phyloP scores from a whole-genome alignment of 1,140 invertebrate species.

The Diuraphis noxia region DNA sequence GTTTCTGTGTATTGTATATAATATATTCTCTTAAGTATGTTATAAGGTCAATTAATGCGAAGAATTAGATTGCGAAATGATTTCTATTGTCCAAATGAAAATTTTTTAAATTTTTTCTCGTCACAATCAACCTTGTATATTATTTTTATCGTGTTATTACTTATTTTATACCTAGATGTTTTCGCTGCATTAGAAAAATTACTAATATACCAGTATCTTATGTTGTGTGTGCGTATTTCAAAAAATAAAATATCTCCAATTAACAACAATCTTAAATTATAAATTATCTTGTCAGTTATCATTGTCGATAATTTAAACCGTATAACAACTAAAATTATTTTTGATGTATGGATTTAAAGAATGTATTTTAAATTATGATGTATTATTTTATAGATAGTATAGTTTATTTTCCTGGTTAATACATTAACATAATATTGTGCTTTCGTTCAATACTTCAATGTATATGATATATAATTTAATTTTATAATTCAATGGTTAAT shows the following conservation, averaged over 20 bases:
- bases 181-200: not conserved
- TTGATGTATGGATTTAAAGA: not conserved
- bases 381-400: not conserved
- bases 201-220: not conserved
- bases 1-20: conserved; percentile 24
- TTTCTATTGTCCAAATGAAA: conserved; percentile 32
- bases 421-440: not conserved
- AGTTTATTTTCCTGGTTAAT: not conserved
- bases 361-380: not conserved
- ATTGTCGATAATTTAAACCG: not conserved
- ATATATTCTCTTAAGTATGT: conserved; percentile 12
- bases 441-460: not conserved
- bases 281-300: not conserved
- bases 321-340: not conserved
- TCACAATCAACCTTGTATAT: conserved; percentile 17
- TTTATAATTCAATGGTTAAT: not conserved
- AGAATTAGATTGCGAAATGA: conserved; percentile 19
- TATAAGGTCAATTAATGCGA: conserved; percentile 37
- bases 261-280: not conserved
- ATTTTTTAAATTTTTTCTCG: conserved; percentile 23
- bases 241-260: not conserved
- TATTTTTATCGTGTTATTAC: not conserved
- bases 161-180: not conserved
- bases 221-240: not conserved
- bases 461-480: not conserved